Conservation (phyloP, 2,797 vertebrate genomes). For the Chloroceryle amazona region DNA sequence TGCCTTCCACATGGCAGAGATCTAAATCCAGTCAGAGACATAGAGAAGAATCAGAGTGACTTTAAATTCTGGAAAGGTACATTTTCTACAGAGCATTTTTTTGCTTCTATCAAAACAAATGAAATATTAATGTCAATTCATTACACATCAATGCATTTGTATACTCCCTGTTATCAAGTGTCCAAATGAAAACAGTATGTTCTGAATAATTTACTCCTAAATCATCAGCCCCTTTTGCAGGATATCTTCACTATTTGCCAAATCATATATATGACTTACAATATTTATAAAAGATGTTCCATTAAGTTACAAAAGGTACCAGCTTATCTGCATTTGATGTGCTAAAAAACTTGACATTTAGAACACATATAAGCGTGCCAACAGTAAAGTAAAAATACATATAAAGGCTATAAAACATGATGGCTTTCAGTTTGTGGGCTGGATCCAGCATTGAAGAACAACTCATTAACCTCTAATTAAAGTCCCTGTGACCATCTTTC, state of each 20-base stretch:
- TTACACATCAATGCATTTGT: slow-evolving; percentile 17
- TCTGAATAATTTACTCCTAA: slow-evolving; percentile 46
- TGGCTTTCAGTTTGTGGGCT: not conserved
- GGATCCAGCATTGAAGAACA: not conserved
- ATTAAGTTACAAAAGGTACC: not conserved
- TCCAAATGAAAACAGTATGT: slow-evolving; percentile 35
- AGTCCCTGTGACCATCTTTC: not conserved
- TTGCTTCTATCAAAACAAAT: not conserved
- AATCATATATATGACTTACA: not conserved
- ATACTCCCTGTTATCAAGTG: slow-evolving; percentile 20
- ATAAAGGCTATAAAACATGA: not conserved
- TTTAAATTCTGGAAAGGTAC: not conserved
- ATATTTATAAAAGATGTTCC: not conserved
- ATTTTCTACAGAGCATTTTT: not conserved
- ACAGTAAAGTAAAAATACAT: not conserved
- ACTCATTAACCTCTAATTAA: not conserved
- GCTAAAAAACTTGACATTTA: not conserved
- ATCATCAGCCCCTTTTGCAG: slow-evolving; percentile 31
- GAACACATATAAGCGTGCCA: not conserved
- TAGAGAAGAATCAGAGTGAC: not conserved
- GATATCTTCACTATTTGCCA: not conserved
- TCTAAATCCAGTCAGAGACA: not conserved
- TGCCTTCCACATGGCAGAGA: not conserved
- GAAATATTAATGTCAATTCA: slow-evolving; percentile 35
- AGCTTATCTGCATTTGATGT: not conserved